Conservation (phyloP, 2,113 vertebrate genomes). For the Spermophilus dauricus region DNA sequence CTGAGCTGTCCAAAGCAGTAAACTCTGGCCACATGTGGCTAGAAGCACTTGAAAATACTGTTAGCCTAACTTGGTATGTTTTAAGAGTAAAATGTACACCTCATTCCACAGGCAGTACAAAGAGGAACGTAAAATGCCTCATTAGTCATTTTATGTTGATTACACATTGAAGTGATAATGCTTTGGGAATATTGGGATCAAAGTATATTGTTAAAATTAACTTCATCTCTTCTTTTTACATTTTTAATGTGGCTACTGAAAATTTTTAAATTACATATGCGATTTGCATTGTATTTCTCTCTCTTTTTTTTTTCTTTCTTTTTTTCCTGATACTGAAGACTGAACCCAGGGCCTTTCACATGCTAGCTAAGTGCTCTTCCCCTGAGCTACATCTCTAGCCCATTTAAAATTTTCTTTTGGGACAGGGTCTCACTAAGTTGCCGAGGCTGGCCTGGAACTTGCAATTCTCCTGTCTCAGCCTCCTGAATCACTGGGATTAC, state of each 20-base stretch:
- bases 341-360: no score
- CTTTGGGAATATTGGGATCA: background rate
- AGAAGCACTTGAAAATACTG: background rate
- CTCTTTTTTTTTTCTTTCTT: no score
- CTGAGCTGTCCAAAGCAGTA: background rate
- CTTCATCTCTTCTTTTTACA: background rate
- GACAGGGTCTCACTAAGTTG: no score
- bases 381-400: no score
- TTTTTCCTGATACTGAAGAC: no score
- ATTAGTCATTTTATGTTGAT: background rate
- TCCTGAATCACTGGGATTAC: no score
- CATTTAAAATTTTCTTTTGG: no score
- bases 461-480: no score
- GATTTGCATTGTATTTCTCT: background rate
- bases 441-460: no score
- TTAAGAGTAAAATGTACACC: background rate
- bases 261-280: background rate
- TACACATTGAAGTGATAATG: background rate
- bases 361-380: no score
- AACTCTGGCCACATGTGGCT: background rate
- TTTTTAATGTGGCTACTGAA: background rate
- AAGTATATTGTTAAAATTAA: background rate
- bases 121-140: background rate
- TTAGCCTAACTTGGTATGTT: background rate
- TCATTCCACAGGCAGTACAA: background rate